These are phyloP conservation scores for Rhinoraja longicauda DNA, from an alignment of 2,797 vertebrate genomes.

Conservation along the genomic window DNA sequence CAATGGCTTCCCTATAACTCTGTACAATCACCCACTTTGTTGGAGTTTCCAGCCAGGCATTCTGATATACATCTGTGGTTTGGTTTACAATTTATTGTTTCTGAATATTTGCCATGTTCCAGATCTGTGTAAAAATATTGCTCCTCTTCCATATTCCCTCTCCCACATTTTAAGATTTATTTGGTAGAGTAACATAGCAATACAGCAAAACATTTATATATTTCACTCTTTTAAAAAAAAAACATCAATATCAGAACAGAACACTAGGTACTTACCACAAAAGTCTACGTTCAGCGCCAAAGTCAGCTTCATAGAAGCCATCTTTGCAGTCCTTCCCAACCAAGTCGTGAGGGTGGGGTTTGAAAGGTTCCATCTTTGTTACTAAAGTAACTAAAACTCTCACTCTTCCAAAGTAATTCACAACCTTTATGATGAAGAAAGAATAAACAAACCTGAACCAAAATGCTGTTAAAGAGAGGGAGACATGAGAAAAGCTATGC, in stretches of 20 bases:
- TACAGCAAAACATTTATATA: background rate
- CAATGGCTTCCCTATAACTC: background rate
- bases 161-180: no score
- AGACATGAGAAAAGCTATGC: background rate
- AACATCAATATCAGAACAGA: background rate
- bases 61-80: no score
- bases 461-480: background rate
- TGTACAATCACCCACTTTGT: no score
- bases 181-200: background rate
- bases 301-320: slow-evolving; percentile 92
- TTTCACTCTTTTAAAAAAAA: background rate
- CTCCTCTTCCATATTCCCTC: no score
- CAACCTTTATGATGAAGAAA: slow-evolving; percentile 60
- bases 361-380: slow-evolving; percentile 87
- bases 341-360: slow-evolving; percentile 91
- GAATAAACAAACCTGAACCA: background rate
- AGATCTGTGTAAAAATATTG: no score
- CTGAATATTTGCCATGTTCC: no score
- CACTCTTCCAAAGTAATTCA: slow-evolving; percentile 78
- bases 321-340: slow-evolving; percentile 96
- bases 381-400: slow-evolving; percentile 88
- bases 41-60: no score
- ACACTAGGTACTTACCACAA: slow-evolving; percentile 75
- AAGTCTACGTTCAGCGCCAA: slow-evolving; percentile 84
- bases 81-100: no score